phyloP scores from a whole-genome alignment of 2,888 invertebrate species.

The Mythimna loreyi region DNA sequence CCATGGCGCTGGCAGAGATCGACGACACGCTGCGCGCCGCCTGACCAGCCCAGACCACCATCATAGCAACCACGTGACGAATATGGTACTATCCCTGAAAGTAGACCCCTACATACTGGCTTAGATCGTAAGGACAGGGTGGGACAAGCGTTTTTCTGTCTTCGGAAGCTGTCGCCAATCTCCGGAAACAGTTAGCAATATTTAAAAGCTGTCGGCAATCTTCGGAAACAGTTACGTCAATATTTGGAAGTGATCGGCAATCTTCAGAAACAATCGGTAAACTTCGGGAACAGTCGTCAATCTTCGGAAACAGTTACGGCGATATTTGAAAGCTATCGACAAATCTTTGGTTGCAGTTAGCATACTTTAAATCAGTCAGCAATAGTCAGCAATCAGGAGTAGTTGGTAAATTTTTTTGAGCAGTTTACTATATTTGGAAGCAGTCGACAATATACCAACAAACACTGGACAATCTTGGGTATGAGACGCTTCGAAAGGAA shows the following conservation, averaged over 20 bases:
- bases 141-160: neutral
- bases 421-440: neutral
- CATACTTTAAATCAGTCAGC: neutral
- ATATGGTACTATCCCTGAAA: neutral
- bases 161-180: neutral
- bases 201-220: neutral
- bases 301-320: neutral
- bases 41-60: constrained; percentile 45
- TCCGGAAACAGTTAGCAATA: too few relatives aligned
- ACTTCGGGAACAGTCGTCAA: neutral
- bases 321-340: neutral
- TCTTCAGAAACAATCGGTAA: neutral
- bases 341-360: neutral
- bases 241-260: neutral
- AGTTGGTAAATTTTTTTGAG: neutral
- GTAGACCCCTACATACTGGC: neutral
- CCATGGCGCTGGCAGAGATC: constrained; percentile 74
- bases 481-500: neutral
- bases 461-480: too few relatives aligned
- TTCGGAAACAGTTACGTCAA: neutral
- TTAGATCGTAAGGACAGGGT: neutral
- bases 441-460: neutral
- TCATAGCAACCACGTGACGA: neutral
- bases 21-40: constrained; percentile 77
- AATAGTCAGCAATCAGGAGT: neutral